A percentile compares a stretch with the other conserved stretches of the same genome.
phyloP scores from a whole-genome alignment of 2,797 vertebrate species.

The Leucoraja ocellata region DNA sequence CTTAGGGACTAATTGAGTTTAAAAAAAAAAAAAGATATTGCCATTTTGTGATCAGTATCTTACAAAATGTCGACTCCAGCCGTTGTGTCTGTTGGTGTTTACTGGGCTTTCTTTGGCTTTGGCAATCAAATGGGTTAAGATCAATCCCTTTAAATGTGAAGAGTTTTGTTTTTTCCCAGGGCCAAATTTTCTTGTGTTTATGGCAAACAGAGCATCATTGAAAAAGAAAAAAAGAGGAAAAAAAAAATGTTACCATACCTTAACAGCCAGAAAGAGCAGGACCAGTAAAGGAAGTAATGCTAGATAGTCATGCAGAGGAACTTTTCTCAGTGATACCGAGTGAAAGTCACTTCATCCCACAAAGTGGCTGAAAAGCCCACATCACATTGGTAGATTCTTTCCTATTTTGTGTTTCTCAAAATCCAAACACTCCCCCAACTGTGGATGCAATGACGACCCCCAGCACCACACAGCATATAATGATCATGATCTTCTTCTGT shows the following conservation, averaged over 20 bases:
- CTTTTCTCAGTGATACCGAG: conserved; percentile 32
- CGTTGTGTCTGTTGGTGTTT: conserved; percentile 26
- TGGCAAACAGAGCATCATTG: conserved; percentile 32
- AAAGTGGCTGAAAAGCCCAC: conserved; percentile 32
- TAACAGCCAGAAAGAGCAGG: conserved; percentile 35
- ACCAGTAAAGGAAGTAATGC: conserved; percentile 35
- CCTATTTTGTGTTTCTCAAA: conserved; percentile 37
- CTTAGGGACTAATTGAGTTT: conserved; percentile 28
- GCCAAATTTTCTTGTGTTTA: conserved; percentile 31
- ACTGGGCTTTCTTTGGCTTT: conserved; percentile 36
- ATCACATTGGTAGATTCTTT: conserved; percentile 35
- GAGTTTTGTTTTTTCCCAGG: conserved; percentile 18
- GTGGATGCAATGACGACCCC: conserved; percentile 40
- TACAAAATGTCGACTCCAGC: conserved; percentile 32
- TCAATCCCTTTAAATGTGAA: conserved; percentile 33
- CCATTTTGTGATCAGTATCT: conserved; percentile 30
- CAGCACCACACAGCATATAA: conserved; percentile 40
- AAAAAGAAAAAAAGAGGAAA: conserved; percentile 7
- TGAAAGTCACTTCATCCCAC: conserved; percentile 33
- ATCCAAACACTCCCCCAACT: conserved; percentile 34
- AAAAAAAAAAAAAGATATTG: conserved; percentile 35
- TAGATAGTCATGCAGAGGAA: conserved; percentile 35
- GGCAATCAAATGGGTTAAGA: conserved; percentile 35
- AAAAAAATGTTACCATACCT: conserved; percentile 33
- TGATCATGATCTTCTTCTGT: conserved; percentile 40